Evolutionary conservation across 2,888 invertebrate species (phyloP).

Genomic region (Drosophila phalerata): DNA sequence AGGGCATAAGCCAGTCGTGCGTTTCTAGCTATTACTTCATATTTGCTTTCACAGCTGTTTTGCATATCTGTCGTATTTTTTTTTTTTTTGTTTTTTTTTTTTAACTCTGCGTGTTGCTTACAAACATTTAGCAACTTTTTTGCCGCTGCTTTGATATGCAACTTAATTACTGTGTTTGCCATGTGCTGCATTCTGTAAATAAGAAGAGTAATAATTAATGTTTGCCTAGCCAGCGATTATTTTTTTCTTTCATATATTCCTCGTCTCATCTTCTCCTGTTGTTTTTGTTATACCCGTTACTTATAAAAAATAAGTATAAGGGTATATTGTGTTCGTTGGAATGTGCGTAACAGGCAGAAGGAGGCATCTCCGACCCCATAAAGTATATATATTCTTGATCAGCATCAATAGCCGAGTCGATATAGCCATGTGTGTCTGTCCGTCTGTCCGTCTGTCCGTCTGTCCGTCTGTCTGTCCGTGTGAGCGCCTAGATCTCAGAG

Average conservation of each 20-base stretch:
- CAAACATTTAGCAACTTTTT: conserved; percentile 64
- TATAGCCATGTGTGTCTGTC: too few species aligned
- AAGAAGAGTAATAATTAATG: conserved; percentile 40
- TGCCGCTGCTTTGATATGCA: conserved; percentile 56
- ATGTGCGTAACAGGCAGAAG: too few species aligned
- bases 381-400: too few species aligned
- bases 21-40: not conserved
- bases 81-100: conserved; percentile 22
- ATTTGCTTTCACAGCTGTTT: conserved; percentile 21
- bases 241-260: not conserved
- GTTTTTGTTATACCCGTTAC: too few species aligned
- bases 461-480: too few species aligned
- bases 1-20: not conserved
- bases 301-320: too few species aligned
- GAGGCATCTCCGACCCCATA: too few species aligned
- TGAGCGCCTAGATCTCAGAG: too few species aligned
- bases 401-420: too few species aligned
- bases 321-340: too few species aligned
- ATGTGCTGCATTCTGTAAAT: conserved; percentile 34
- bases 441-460: too few species aligned
- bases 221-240: conserved; percentile 14
- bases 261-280: not conserved
- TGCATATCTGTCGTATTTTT: conserved; percentile 16
- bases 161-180: conserved; percentile 59
- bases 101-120: conserved; percentile 41